Base-by-base conservation (phyloP, 2,113 vertebrate species). In the Macquaria australasica region DNA sequence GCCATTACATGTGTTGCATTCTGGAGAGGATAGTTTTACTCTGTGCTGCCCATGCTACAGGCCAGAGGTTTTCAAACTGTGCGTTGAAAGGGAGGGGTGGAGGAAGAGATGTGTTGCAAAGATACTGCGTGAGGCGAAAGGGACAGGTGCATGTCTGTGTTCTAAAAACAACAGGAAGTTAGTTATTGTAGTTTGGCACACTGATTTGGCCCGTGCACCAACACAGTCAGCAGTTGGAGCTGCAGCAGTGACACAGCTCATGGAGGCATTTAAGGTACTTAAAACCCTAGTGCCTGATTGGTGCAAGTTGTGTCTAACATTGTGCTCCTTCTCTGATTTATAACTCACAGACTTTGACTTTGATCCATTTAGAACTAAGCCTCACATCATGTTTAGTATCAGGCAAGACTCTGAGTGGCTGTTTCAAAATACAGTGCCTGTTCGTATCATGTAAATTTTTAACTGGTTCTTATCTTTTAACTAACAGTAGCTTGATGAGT, bases 11-110 rank as follows among this genome's bases (percentile, higher is more conserved):
- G 50, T 31, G 63, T 25, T 75, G 67, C 88, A 87, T 82, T 79
- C 77, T 81, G 66, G 59, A 51, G 55, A 71, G 79, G 73, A 21
- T 92, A 91, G 87, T 89, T 91, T 86, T 92, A 86, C 71, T 25
- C 59, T 18, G 11, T 39, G 55, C 10, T 45, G 71, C 43, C 8
- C 23, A 14, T 58, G 73, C 34, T 73, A 11, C 43, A 60, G 39
- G 20, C 8, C 39, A 67, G 23, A 48, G 64, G 53, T 68, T 81
- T 62, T 45, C 16, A n/a, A 9, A 60, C 3, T 45, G 48, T 8
- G 45, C 58, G 28, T 23, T n/a, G 14, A 28, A 66, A 31, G 12
- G 21, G 56, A 59, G 58, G 23, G n/a, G 12, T 0, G 16, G 39
- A n/a, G 6, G 23, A 7, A 43, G 18, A 3, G 50, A 68, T 0